A percentile compares a stretch with the other conserved stretches of the same genome.
phyloP scores from a whole-genome alignment of 2,113 vertebrate genomes.

The Nothocercus nigrocapillus region DNA sequence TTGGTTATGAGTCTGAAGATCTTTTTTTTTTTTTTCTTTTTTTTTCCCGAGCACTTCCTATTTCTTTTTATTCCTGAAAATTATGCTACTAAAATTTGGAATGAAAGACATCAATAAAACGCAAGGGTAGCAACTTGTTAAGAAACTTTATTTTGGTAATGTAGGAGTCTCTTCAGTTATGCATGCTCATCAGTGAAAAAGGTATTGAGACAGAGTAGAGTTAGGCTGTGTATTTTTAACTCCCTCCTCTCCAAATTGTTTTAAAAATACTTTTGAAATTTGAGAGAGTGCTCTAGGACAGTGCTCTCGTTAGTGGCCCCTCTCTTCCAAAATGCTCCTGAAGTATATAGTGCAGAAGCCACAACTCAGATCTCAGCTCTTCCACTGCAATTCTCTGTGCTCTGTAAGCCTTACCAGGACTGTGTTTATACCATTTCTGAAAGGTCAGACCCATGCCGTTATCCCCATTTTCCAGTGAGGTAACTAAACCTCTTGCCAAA shows the following conservation, averaged over 20 bases:
- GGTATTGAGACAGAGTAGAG: neutral
- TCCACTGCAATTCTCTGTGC: neutral
- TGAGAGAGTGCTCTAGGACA: neutral
- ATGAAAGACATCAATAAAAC: neutral
- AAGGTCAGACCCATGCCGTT: neutral
- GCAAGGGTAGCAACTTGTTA: neutral
- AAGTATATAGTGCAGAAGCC: neutral
- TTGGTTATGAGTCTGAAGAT: neutral
- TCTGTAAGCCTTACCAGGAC: fast-evolving
- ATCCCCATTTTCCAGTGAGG: neutral
- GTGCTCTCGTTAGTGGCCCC: neutral
- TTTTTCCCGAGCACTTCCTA: neutral
- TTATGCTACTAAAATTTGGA: neutral
- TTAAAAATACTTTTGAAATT: neutral
- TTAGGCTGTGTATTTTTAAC: neutral
- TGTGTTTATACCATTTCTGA: neutral
- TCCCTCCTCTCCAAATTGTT: neutral
- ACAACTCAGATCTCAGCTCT: neutral
- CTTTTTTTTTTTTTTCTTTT: neutral
- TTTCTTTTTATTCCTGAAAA: neutral
- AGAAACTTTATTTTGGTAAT: neutral
- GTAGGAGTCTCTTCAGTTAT: neutral
- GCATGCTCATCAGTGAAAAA: neutral
- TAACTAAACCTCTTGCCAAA: neutral
- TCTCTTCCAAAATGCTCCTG: neutral